These are phyloP conservation scores for Drosophila virilis DNA, from an alignment of 1,140 invertebrate species.

Conservation along the genomic window DNA sequence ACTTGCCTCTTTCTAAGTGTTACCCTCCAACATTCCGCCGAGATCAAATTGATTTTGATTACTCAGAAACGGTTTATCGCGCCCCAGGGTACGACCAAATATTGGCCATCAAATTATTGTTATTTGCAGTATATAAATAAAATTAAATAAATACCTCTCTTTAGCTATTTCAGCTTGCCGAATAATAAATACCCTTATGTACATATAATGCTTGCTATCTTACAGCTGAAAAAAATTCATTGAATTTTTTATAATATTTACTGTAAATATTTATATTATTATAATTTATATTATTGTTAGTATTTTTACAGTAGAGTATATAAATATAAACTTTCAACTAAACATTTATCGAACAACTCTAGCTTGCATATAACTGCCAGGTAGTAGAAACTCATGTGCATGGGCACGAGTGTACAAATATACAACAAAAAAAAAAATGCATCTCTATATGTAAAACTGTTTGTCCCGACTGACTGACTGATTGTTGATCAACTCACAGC, in stretches of 20 bases:
- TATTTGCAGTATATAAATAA: neutral
- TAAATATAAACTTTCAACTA: too few species aligned
- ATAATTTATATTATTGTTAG: too few species aligned
- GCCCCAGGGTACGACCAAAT: neutral
- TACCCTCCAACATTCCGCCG: too few species aligned
- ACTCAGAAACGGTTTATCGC: neutral
- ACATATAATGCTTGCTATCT: neutral
- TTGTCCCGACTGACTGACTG: too few species aligned
- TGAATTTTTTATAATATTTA: too few species aligned
- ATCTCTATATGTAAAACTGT: too few species aligned
- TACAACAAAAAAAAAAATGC: neutral
- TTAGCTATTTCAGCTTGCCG: neutral
- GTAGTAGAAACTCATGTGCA: neutral
- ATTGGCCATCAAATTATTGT: slow-evolving; percentile 9
- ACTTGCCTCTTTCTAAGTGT: slow-evolving; percentile 1
- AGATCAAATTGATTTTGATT: neutral
- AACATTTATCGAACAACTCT: too few species aligned
- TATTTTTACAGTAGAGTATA: too few species aligned
- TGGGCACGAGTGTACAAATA: slow-evolving; percentile 5
- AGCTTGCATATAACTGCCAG: neutral
- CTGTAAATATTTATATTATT: too few species aligned
- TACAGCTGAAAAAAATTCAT: too few species aligned
- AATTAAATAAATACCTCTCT: neutral
- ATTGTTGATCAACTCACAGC: too few species aligned
- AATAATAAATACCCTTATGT: slow-evolving; percentile 2